These are phyloP conservation scores for Cochlearius cochlearius DNA, from an alignment of 2,113 vertebrate species.

Conservation along the genomic window DNA sequence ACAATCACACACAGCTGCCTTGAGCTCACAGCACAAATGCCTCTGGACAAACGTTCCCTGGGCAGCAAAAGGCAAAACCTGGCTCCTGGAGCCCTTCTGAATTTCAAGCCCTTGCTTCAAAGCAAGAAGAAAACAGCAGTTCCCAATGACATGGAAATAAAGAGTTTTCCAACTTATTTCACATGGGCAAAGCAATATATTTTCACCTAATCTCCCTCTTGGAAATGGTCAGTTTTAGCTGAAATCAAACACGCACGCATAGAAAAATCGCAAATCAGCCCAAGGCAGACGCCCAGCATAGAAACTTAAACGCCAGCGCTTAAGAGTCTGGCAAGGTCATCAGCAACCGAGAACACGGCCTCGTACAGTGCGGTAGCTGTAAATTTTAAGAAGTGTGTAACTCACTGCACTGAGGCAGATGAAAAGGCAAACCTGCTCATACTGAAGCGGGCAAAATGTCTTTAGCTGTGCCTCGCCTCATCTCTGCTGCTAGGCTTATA, in stretches of 20 bases:
- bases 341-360: background rate
- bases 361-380: background rate
- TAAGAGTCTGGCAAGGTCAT: slow-evolving; percentile 29
- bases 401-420: background rate
- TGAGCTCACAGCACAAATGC: background rate
- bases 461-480: background rate
- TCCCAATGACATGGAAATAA: background rate
- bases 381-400: background rate
- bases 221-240: slow-evolving; percentile 5
- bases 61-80: background rate
- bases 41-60: background rate
- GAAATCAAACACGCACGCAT: background rate
- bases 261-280: background rate
- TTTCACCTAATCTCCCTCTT: background rate
- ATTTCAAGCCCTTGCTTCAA: background rate
- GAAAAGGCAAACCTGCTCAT: background rate
- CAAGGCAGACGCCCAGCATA: background rate
- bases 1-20: background rate
- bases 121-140: background rate
- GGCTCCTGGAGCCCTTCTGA: background rate
- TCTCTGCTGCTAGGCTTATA: background rate
- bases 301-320: slow-evolving; percentile 20
- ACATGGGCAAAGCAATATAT: background rate
- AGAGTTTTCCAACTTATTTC: background rate
- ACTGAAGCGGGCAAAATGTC: background rate